A percentile compares a stretch with the other conserved stretches of the same genome.
phyloP scores from a whole-genome alignment of 2,113 vertebrate genomes.

The Phoenicopterus ruber region DNA sequence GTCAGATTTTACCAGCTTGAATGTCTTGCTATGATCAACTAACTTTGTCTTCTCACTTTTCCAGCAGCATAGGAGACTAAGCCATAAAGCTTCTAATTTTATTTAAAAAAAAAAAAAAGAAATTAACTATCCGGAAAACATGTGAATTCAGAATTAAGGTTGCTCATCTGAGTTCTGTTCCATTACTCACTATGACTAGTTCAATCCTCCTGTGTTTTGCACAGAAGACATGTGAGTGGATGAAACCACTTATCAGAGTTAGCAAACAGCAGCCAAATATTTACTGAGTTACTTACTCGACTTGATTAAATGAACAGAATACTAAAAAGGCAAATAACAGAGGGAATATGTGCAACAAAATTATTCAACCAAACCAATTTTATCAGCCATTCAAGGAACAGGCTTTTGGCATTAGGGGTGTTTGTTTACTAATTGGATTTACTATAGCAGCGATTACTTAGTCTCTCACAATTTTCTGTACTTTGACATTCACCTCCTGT shows the following conservation, averaged over 20 bases:
- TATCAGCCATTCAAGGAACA: neutral
- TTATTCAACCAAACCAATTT: neutral
- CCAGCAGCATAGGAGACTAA: neutral
- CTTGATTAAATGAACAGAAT: constrained; percentile 25
- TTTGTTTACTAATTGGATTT: constrained; percentile 38
- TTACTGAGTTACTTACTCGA: neutral
- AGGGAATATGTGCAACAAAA: neutral
- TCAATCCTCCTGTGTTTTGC: neutral
- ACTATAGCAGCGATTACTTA: neutral
- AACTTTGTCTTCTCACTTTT: neutral
- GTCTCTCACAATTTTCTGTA: neutral
- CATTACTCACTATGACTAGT: neutral
- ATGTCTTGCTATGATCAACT: neutral
- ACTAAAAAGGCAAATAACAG: neutral
- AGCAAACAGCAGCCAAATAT: neutral
- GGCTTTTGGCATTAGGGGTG: neutral
- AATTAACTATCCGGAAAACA: neutral
- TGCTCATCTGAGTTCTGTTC: neutral
- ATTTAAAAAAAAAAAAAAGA: neutral
- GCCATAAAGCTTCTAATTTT: neutral
- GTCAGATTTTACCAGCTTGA: neutral
- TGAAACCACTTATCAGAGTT: neutral
- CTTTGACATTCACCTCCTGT: neutral
- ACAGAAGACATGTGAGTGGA: neutral
- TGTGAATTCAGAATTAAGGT: neutral